Base-by-base conservation (phyloP, 1,140 invertebrate genomes). In the Cheumatopsyche charites region DNA sequence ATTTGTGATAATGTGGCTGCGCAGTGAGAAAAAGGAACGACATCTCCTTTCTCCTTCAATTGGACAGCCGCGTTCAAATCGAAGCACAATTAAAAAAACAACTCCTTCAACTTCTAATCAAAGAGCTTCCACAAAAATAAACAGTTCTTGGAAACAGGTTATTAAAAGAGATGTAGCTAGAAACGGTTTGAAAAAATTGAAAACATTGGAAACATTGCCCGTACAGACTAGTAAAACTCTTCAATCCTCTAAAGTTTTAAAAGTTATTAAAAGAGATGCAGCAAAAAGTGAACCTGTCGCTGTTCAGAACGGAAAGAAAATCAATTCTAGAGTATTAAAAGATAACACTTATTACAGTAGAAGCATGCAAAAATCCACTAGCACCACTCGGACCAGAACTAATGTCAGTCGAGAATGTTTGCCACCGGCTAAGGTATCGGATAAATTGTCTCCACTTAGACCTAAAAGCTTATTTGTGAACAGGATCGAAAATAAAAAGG, bases 1-100 rank as follows among this genome's bases (percentile, higher is more conserved):
- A 25, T 25, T 0, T 26, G 7, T 23, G 1, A 58, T 58, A n/a
- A 75, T 75, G 74, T 75, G 74, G 74, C 71, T 75, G 6, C 67
- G 74, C 26, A 73, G 74, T 26, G 74, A 75, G 65, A 75, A 75
- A 41, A 43, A 49, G 58, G 74, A 75, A 69, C 62, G 74, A 13
- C 74, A 75, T 55, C 67, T 70, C 15, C 62, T 75, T 11, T 42
- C 74, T n/a, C 45, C 62, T 11, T 7, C 49, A 1, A 49, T 70
- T 1, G 67, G 67, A 1, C 62, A 65, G 4, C 43, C 71, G 0
- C 42, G 74, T 3, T 45, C 62, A n/a, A 71, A 29, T 36, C 45
- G 74, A 12, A 49, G 61, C 49, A 13, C 67, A 9, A 55, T 52
- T 26, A 75, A 75, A 49, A 41, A 70, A 49, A 67, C 42, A 26